Base-by-base conservation (phyloP, 2,888 invertebrate genomes). In the Pardosa pseudoannulata region DNA sequence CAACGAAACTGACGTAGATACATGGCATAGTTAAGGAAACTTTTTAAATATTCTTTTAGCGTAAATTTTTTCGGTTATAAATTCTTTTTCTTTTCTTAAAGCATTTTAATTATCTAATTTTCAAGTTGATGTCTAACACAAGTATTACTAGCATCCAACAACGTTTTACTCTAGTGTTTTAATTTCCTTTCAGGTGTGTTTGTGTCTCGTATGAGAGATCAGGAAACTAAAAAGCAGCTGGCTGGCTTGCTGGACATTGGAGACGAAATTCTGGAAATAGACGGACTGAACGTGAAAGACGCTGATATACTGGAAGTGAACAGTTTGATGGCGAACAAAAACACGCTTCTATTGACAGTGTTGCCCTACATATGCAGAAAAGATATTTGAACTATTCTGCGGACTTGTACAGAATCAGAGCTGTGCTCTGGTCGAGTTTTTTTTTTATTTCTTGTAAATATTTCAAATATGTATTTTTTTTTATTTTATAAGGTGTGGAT, bases 221-320 rank as follows among this genome's bases (percentile, higher is more conserved):
- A 89, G 13, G 87, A 90, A 71, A 90, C 90, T 0, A 90, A 90
- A 80, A 90, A 90, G 64, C 89, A 90, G 71, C 90, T 91, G 82
- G 90, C 91, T 1, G 91, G 91, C 9, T 88, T 91, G 3, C 78
- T 91, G 11, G 89, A 89, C 29, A 89, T 91, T 16, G 91, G 91
- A 0, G 91, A 91, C 83, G 91, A 91, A 78, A 91, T 91, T 41
- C 81, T 91, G 3, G 91, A 91, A 87, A 90, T 91, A 6, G 91
- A 91, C 76, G 90, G 90, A 11, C 79, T 86, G 28, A 81, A 89
- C 27, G 89, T 91, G 3, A 88, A 89, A 46, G 89, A 91, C 50
- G 85, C 91, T 56, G 89, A 90, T 11, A 90, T 91, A 29, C 91
- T 91, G 74, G 90, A 90, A 73, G 90, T 91, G 28, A 90, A 91